Base-by-base conservation (phyloP, 2,113 vertebrate genomes). In the Aldabrachelys gigantea region DNA sequence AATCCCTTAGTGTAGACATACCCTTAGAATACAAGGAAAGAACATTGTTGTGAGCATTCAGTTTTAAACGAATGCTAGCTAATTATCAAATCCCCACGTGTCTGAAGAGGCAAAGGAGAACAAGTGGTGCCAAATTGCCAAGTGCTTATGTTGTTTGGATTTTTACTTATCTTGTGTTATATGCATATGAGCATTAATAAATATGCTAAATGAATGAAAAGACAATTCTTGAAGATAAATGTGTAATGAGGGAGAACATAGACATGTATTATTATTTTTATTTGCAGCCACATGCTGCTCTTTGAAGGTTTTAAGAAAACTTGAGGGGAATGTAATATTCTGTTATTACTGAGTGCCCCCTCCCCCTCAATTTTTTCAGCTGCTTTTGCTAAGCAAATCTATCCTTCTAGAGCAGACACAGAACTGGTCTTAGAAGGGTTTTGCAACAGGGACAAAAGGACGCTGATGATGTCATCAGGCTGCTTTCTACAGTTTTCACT, bases 91-190 rank as follows among this genome's bases (percentile, higher is more conserved):
- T 41, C 29, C 27, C 9, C 0, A 2, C 24, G 54, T 31, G 59
- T 38, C 19, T 5, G 31, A 75, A 27, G 56, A 47, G 9, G 2
- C 16, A 31, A 3, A 44, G 22, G 1, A 25, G 7, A 75, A 12
- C 27, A 19, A 14, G 24, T 27, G 50, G 4, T 9, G 80, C 76
- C 1, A 0, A 1, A 1, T 10, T 78, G 25, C 52, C 69, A 84
- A 47, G 72, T 52, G 82, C 35, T 11, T 22, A 12, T 12, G 21
- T 86, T 14, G 9, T 3, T 24, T 47, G 82, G 41, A 17, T 25
- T 2, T 44, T 12, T 1, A 1, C 3, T 53, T 3, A 2, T 9
- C 0, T 0, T 1, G 47, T 25, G 59, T 16, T 76, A 14, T 27
- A 47, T 44, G 41, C 75, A 11, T 35, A 27, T 16, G 17, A 49